Evolutionary conservation across 2,888 invertebrate genomes (phyloP).

Genomic region (Trachelus troglodyta): DNA sequence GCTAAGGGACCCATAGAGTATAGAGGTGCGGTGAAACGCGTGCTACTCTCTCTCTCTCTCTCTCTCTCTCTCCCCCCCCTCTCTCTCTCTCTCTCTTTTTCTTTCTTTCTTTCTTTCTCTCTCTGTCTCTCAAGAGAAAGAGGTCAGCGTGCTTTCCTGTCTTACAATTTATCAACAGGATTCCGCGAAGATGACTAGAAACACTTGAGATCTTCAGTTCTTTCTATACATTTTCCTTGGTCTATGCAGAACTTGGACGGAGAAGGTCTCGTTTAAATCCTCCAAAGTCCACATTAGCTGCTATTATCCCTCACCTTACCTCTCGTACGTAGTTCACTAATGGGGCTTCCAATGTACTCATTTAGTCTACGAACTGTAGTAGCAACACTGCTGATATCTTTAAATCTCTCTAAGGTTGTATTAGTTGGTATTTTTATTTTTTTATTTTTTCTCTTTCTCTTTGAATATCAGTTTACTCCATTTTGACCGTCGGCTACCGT

Average conservation of each 20-base stretch:
- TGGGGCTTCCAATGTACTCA: neutral
- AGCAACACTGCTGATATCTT: neutral
- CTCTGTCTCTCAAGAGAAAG: neutral
- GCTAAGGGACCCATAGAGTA: neutral
- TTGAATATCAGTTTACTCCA: neutral
- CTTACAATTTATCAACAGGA: neutral
- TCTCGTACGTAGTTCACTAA: neutral
- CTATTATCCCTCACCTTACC: neutral
- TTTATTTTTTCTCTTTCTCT: too few relatives aligned
- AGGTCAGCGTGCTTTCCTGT: neutral
- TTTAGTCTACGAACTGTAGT: neutral
- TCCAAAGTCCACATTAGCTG: neutral
- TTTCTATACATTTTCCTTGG: neutral
- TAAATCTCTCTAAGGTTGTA: neutral
- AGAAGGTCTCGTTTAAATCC: neutral
- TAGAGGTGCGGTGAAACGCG: neutral
- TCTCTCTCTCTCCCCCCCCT: too few relatives aligned
- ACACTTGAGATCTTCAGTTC: neutral
- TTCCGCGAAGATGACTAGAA: neutral
- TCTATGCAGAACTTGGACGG: neutral
- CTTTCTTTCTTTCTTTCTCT: too few relatives aligned
- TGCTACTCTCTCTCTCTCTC: neutral
- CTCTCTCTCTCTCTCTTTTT: too few relatives aligned
- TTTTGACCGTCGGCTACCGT: neutral
- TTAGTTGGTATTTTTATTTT: too few relatives aligned